A percentile compares a stretch with the other conserved stretches of the same genome.
Conservation (phyloP, 2,113 vertebrate genomes). For the Stegastes partitus region DNA sequence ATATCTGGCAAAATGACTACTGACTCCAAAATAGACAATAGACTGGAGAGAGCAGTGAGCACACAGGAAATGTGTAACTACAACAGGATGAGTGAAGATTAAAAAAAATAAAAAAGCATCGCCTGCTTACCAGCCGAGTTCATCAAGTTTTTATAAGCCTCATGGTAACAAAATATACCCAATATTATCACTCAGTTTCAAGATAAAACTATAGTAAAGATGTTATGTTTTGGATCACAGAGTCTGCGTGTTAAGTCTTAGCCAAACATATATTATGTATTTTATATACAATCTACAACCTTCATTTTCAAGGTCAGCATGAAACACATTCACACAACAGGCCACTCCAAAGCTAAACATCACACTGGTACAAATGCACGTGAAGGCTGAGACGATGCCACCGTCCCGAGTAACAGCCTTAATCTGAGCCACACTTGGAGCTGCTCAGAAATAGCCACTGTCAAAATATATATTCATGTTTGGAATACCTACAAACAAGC, state of each 20-base stretch:
- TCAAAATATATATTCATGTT: conserved; percentile 28
- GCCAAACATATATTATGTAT: not conserved
- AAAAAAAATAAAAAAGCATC: conserved; percentile 35
- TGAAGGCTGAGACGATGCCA: not conserved
- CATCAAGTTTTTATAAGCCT: conserved; percentile 12
- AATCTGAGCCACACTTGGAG: conserved; percentile 27
- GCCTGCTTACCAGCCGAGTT: conserved; percentile 17
- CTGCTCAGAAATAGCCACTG: conserved; percentile 28
- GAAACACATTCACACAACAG: not conserved
- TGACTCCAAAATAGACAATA: conserved; percentile 52
- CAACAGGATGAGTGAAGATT: conserved; percentile 57
- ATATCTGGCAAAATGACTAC: conserved; percentile 53
- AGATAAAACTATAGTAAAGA: not conserved
- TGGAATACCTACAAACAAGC: conserved; percentile 42
- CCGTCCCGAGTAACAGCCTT: conserved; percentile 6
- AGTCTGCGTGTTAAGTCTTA: not conserved
- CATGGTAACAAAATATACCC: conserved; percentile 3
- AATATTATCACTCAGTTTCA: not conserved
- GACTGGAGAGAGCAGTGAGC: conserved; percentile 37
- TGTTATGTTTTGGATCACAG: conserved; percentile 19
- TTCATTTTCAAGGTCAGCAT: conserved; percentile 32
- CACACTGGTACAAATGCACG: conserved; percentile 16
- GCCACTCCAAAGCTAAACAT: conserved; percentile 19
- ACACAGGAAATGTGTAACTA: conserved; percentile 66
- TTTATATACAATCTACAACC: conserved; percentile 35